These are phyloP conservation scores for Perca fluviatilis DNA, from an alignment of 2,113 vertebrate genomes.

Conservation along the genomic window DNA sequence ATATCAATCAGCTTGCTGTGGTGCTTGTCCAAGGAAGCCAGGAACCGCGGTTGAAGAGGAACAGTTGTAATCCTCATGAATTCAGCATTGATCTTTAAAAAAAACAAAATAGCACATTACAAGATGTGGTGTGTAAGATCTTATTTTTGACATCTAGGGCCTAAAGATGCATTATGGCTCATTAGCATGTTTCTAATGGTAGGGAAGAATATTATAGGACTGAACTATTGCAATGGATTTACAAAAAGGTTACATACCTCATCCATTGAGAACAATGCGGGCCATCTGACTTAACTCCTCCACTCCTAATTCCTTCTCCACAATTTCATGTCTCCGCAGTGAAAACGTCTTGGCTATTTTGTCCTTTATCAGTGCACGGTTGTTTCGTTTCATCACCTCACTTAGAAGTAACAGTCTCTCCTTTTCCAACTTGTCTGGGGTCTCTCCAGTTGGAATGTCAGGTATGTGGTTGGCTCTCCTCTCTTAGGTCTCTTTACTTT, in stretches of 20 bases:
- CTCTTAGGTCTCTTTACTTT: not conserved
- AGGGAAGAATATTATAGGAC: too few species aligned
- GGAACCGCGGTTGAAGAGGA: too few species aligned
- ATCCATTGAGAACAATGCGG: slow-evolving; percentile 14
- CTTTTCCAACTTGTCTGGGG: not conserved
- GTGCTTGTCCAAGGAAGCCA: too few species aligned
- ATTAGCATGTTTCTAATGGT: too few species aligned
- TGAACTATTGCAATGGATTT: too few species aligned
- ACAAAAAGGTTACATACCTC: not conserved
- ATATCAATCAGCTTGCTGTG: too few species aligned
- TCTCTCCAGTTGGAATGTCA: slow-evolving; percentile 19
- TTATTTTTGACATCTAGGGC: too few species aligned
- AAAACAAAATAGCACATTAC: too few species aligned
- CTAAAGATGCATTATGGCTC: too few species aligned
- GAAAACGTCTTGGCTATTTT: slow-evolving; percentile 25
- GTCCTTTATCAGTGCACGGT: not conserved
- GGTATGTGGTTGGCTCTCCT: slow-evolving; percentile 35
- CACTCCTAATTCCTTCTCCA: slow-evolving; percentile 4
- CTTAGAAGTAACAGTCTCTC: slow-evolving; percentile 6
- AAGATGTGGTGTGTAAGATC: too few species aligned
- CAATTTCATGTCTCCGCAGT: slow-evolving; percentile 8
- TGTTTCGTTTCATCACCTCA: slow-evolving; percentile 23
- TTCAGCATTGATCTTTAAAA: too few species aligned
- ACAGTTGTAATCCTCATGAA: too few species aligned
- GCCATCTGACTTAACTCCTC: not conserved